Base-by-base conservation (phyloP, 2,113 vertebrate genomes). In the Elaphurus davidianus region DNA sequence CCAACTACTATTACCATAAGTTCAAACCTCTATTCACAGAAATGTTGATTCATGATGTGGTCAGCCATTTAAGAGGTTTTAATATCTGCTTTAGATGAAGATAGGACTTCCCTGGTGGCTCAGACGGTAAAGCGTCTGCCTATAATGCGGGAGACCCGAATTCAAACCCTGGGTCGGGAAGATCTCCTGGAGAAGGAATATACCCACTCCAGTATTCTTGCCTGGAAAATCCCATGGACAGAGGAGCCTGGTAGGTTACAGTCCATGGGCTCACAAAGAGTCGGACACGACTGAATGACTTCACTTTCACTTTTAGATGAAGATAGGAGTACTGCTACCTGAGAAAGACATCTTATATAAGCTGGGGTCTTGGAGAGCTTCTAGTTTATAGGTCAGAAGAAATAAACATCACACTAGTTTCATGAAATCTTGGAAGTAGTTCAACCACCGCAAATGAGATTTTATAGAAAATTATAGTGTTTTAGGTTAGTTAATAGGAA, bases 21-120 rank as follows among this genome's bases (percentile, higher is more conserved):
- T 76, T 87, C n/a, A 90, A 59, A 78, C 62, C 94, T 94, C 27
- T n/a, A 79, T 74, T 89, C 55, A 50, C n/a, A 87, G 85, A 91
- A 89, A 74, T 71, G 62, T 89, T 93, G 92, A 50, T 43, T 50
- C 33, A 16, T 74, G 28, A 59, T 88, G 21, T 52, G 45, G 28
- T 85, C 54, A 79, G 60, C 91, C 82, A 45, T 93, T 95, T 71
- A 90, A 54, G 84, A 94, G 27, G 36, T 40, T 45, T 97, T 84
- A 94, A 64, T 88, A 71, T 25, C 11, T 79, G 36, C 60, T 74
- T 76, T 90, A 90, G 43, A 52, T 64, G 40, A 96, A 95, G 91
- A 52, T 79, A 40, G 25, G 55, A 93, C 67, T 74, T 74, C 5
- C 21, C 19, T 40, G 10, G 36, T 40, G 21, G 36, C 36, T 74